Percentiles rank a stretch among this genome's conserved stretches.
phyloP scores from a whole-genome alignment of 2,888 invertebrate species.

The Leucania comma region DNA sequence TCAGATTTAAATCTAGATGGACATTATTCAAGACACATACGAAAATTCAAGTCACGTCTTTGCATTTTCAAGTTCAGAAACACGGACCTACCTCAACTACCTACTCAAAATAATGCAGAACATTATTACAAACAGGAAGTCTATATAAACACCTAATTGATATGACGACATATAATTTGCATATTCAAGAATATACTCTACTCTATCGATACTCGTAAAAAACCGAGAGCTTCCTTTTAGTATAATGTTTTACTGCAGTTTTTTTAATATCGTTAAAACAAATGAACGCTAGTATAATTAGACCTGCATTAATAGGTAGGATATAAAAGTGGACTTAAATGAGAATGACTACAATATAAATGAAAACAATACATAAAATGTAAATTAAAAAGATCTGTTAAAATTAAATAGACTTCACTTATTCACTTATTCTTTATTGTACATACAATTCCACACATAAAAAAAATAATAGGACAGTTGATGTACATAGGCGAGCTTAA shows the following conservation, averaged over 20 bases:
- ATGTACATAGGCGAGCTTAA: too few relatives aligned
- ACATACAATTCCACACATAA: too few relatives aligned
- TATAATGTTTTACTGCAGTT: constrained; percentile 35
- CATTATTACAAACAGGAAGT: constrained; percentile 46
- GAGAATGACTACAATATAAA: constrained; percentile 1
- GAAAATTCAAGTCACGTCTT: constrained; percentile 34
- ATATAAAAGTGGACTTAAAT: constrained; percentile 16
- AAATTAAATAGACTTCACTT: constrained; percentile 1
- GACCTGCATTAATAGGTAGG: constrained; percentile 6
- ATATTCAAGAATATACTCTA: constrained; percentile 33
- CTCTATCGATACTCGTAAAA: constrained; percentile 41
- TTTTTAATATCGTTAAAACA: constrained; percentile 21
- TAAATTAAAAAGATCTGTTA: neutral
- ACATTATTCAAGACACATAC: constrained; percentile 30
- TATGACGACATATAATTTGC: constrained; percentile 43
- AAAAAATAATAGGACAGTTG: too few relatives aligned
- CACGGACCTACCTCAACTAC: constrained; percentile 60
- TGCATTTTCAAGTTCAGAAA: constrained; percentile 34
- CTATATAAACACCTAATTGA: constrained; percentile 42
- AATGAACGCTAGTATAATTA: constrained; percentile 27
- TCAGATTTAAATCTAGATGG: constrained; percentile 18
- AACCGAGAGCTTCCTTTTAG: constrained; percentile 48
- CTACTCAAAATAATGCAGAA: constrained; percentile 31
- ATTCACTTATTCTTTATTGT: too few relatives aligned
- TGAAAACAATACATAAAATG: constrained; percentile 1